Evolutionary conservation across 2,113 vertebrate genomes (phyloP), one percentile per base, ranked within the genome.

Genomic region (Peromyscus californicus): DNA sequence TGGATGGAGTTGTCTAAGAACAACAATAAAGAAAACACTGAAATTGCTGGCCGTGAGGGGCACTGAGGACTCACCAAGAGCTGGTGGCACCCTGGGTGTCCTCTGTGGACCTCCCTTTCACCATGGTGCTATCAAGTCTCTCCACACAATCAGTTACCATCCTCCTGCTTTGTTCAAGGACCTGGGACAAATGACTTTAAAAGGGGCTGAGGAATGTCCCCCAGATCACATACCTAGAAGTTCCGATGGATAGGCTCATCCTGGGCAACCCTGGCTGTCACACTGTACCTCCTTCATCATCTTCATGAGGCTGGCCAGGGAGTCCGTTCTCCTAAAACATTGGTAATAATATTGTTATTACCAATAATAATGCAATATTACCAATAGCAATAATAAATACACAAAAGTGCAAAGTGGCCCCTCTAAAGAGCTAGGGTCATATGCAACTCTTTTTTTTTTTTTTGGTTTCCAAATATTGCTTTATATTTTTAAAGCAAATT

Each of bases 211-310:
- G 45, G 54, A 65, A 10, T 11, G 2, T 9, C 13, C n/a, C n/a
- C 33, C 19, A 69, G 59, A 13, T 29, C 84, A 79, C 31, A 48
- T 3, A 1, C 6, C 48, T 17, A 11, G n/a, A 21, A 2, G 61
- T 11, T 12, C 8, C 9, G 21, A 4, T 63, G 70, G n/a, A 22
- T 26, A 45, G 17, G 57, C 1, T 8, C 9, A 21, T 21, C 12
- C 21, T 59, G 36, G 10, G 33, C 17, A 48, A 39, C 7, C 2
- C 29, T 2, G 0, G n/a, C 19, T 26, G 0, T 42, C 54, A 42
- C 29, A 2, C 61, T 22, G 15, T 45, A 5, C 29, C 1, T 11
- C 48, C 57, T 4, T 17, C 72, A 80, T 15, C 42, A 79, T 51
- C 0, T 13, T 26, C 42, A 51, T 1, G 1, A 3, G 51, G 29